Evolutionary conservation across 2,888 invertebrate species (phyloP), one percentile per base, ranked within the genome.

Genomic region (Dynastes grantii): DNA sequence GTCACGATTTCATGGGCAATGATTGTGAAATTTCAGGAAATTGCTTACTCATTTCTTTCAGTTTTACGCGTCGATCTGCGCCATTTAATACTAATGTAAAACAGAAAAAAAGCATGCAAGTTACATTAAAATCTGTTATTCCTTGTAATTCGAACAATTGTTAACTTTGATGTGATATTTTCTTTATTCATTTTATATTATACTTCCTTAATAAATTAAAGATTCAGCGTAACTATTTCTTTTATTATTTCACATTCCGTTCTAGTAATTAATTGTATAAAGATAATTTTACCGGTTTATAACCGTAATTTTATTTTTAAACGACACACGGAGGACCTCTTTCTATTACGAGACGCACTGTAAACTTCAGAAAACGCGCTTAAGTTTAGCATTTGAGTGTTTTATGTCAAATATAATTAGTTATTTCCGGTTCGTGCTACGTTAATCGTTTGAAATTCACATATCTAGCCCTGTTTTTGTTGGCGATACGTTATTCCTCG

Each of bases 381-480:
- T 65, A 22, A 49, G 55, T 53, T 84, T 85, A 86, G 85, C 85
- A 87, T 86, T 86, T 87, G 88, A 87, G 86, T 87, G 87, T 85
- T 85, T 87, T 86, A 85, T 87, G 88, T 88, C 88, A 88, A 87
- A 87, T 85, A 86, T 88, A 88, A 88, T 88, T 88, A 88, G 87
- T 85, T 83, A 85, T 87, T 88, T 88, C 88, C 88, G 87, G 87
- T 85, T 84, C 86, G 85, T 84, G 85, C 85, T 86, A 85, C 85
- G 85, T 85, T 87, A 87, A 88, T 86, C 87, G 87, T 87, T 88
- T 88, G 87, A 87, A 88, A 87, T 87, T 86, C 85, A 87, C 87
- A 87, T 87, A 87, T 87, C 86, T 87, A 71, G 87, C 86, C 85
- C 85, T 87, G 86, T 87, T 87, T 87, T 87, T 84, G 87, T 87